Conservation (phyloP, 2,888 invertebrate species). For the Steinernema scapterisci region DNA sequence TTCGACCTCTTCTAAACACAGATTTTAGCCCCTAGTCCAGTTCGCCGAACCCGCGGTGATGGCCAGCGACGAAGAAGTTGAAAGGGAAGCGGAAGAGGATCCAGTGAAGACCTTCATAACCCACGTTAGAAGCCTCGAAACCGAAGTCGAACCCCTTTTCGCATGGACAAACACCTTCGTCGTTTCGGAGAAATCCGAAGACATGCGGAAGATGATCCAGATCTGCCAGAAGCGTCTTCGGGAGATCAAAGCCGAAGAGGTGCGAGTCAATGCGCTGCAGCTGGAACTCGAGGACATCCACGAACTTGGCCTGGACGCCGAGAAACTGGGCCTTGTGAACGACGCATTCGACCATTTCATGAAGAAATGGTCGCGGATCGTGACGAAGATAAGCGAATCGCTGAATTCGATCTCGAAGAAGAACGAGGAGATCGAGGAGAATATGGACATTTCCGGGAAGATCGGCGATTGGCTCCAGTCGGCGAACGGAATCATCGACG, state of each 20-base stretch:
- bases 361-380: slow-evolving; percentile 59
- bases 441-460: slow-evolving; percentile 33
- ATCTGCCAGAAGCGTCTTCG: slow-evolving; percentile 58
- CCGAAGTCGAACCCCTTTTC: slow-evolving; percentile 55
- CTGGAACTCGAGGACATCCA: slow-evolving; percentile 60
- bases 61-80: slow-evolving; percentile 42
- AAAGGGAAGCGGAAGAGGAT: slow-evolving; percentile 23
- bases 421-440: slow-evolving; percentile 49
- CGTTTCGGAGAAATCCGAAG: slow-evolving; percentile 45
- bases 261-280: slow-evolving; percentile 41
- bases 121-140: slow-evolving; percentile 52
- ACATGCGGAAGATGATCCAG: slow-evolving; percentile 54
- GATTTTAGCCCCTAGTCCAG: not conserved
- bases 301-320: slow-evolving; percentile 49
- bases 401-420: slow-evolving; percentile 56
- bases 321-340: slow-evolving; percentile 59
- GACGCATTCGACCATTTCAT: slow-evolving; percentile 64
- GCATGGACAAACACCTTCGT: slow-evolving; percentile 51
- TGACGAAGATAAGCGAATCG: slow-evolving; percentile 60
- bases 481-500: slow-evolving; percentile 47
- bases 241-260: slow-evolving; percentile 60
- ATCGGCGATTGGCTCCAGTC: slow-evolving; percentile 37
- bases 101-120: slow-evolving; percentile 56
- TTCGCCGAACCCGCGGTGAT: slow-evolving; percentile 32
- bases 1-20: not conserved